Evolutionary conservation across 2,113 vertebrate genomes (phyloP).

Genomic region (Hystrix cristata): DNA sequence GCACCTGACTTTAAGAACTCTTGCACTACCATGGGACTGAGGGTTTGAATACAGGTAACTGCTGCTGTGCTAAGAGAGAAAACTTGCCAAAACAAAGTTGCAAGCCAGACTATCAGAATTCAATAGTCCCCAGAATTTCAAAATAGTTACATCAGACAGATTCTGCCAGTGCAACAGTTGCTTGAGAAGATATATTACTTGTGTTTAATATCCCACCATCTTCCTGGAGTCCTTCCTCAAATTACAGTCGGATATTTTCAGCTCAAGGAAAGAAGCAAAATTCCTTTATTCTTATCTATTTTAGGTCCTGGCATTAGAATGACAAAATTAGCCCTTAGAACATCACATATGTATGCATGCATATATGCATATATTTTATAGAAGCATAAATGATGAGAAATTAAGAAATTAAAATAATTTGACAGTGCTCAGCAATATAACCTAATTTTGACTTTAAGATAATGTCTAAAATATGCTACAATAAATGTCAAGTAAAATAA

Average conservation of each 20-base stretch:
- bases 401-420: slow-evolving; percentile 28
- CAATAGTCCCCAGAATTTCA: not conserved
- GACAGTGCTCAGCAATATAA: not conserved
- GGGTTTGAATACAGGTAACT: fast-evolving
- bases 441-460: not conserved
- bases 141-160: not conserved
- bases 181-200: not conserved
- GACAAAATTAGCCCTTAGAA: not conserved
- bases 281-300: not conserved
- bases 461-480: not conserved
- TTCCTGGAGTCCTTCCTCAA: not conserved
- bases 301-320: not conserved
- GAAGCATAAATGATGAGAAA: not conserved
- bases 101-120: not conserved
- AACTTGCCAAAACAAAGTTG: not conserved
- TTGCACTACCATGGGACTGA: too few relatives aligned
- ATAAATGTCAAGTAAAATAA: not conserved
- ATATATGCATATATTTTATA: not conserved
- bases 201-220: not conserved
- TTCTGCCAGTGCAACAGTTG: not conserved
- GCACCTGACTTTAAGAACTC: not conserved
- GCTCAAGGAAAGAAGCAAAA: not conserved
- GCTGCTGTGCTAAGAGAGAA: not conserved
- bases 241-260: not conserved
- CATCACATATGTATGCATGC: not conserved